A percentile compares a stretch with the other conserved stretches of the same genome.
These are phyloP conservation scores for Synergus umbraculus DNA, from an alignment of 2,888 invertebrate genomes.

Conservation along the genomic window DNA sequence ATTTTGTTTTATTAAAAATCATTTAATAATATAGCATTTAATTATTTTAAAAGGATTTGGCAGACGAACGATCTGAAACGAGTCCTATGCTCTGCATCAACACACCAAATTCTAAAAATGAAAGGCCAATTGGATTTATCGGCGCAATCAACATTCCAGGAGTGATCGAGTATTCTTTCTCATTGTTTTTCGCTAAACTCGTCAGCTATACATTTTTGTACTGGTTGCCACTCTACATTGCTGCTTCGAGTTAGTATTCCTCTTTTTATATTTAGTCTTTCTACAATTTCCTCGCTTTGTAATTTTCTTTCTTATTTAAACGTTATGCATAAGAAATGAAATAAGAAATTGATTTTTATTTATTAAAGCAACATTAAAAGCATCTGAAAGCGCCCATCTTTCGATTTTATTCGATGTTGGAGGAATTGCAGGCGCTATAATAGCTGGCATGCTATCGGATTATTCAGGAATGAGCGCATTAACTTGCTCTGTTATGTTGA, in stretches of 20 bases:
- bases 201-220: conserved; percentile 98
- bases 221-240: conserved; percentile 96
- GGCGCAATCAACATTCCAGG: conserved; percentile 93
- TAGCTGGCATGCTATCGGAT: conserved; percentile 93
- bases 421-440: conserved; percentile 92
- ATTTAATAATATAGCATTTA: neutral
- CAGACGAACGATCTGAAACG: conserved; percentile 68
- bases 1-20: neutral
- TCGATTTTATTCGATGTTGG: conserved; percentile 93
- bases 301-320: neutral
- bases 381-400: conserved; percentile 86
- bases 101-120: conserved; percentile 61
- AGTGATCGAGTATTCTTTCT: conserved; percentile 94
- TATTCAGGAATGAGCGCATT: conserved; percentile 89
- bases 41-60: conserved; percentile 59
- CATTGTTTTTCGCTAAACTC: conserved; percentile 96
- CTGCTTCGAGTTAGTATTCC: conserved; percentile 86
- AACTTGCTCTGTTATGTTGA: conserved; percentile 91
- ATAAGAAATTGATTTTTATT: conserved; percentile 8
- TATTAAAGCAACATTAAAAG: conserved; percentile 82
- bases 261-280: neutral
- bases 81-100: conserved; percentile 74
- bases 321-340: neutral
- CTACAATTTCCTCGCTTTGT: neutral
- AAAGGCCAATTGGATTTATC: conserved; percentile 85